phyloP scores from a whole-genome alignment of 2,797 vertebrate species.

The Rhinophrynus dorsalis region DNA sequence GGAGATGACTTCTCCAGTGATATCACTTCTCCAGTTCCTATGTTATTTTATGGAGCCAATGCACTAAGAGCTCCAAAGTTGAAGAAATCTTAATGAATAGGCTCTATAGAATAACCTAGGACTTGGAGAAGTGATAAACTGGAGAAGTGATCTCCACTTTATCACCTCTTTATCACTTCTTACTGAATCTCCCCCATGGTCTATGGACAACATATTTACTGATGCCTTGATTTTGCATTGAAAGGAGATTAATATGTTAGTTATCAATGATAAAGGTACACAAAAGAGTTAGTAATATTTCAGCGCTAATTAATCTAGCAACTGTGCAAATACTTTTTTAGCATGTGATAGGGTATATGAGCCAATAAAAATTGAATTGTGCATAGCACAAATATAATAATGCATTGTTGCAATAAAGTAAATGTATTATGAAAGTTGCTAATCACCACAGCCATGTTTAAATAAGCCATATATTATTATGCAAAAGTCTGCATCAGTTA shows the following conservation, averaged over 20 bases:
- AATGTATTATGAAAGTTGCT: not conserved
- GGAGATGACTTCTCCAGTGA: no score
- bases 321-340: not conserved
- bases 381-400: conserved; percentile 10
- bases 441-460: no score
- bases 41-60: no score
- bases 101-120: no score
- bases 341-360: not conserved
- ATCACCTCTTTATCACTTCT: no score
- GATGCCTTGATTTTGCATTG: not conserved
- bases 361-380: conserved; percentile 8
- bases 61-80: no score
- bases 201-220: not conserved
- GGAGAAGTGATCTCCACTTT: no score
- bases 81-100: no score
- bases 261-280: no score
- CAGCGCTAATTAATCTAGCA: not conserved
- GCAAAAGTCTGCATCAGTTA: not conserved
- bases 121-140: no score
- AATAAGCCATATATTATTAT: not conserved
- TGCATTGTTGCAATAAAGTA: not conserved
- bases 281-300: not conserved
- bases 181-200: no score
- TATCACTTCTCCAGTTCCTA: no score
- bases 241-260: not conserved